Base-by-base conservation (phyloP, 2,113 vertebrate genomes). In the Takifugu flavidus region DNA sequence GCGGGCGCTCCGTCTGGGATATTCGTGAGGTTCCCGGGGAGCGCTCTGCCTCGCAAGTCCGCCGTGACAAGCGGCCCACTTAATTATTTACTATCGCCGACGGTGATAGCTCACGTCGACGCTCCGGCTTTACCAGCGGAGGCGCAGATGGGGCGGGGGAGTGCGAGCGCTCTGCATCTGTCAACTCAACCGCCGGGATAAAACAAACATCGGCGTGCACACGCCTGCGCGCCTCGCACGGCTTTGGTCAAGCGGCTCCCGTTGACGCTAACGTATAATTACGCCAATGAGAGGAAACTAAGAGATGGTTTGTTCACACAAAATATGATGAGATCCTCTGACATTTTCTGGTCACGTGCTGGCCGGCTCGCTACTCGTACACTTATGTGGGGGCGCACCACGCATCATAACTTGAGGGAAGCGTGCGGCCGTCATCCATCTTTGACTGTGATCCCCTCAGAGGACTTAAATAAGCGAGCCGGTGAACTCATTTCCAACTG, bases 51-150 rank as follows among this genome's bases (percentile, higher is more conserved):
- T 31, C 54, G 62, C 42, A 83, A 78, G 84, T 82, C 56, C 75
- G 75, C 71, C 77, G 54, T 79, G 77, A 82, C 83, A 74, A 82
- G 70, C 65, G 67, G 61, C 82, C 78, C 62, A 51, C 63, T 82
- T 72, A 83, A 82, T 84, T 80, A 86, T 87, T 88, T 74, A 86
- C 70, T 65, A 59, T 57, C 50, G 67, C 65, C 81, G 79, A 82
- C 74, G 65, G 65, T 67, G 72, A 84, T 77, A 61, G 65, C 67
- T 68, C 79, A 69, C 70, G 75, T 65, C 15, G 51, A n/a, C 26
- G 68, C 58, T 70, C 65, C 56, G 6, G 52, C 53, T n/a, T 7
- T 25, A 15, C 56, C 6, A n/a, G 44, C 60, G 10, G 27, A 27
- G 34, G 28, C 20, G 53, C 42, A 50, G 59, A 20, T 11, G 34